A percentile compares a stretch with the other conserved stretches of the same genome.
Conservation (phyloP, 2,113 vertebrate genomes). For the Phaethon lepturus region DNA sequence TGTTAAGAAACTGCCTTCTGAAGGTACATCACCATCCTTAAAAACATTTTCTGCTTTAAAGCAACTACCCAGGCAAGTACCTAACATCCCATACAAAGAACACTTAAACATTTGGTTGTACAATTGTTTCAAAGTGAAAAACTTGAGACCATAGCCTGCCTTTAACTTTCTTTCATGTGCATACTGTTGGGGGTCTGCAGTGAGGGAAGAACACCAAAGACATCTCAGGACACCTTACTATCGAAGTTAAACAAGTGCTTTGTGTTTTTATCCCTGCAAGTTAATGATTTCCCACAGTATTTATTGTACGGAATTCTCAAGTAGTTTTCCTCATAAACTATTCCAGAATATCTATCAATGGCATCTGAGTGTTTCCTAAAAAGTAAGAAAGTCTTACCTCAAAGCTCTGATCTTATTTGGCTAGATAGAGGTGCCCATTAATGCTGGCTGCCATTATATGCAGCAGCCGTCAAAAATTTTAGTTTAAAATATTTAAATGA, state of each 20-base stretch:
- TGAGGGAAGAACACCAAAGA: too few species aligned
- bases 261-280: accelerated
- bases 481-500: neutral
- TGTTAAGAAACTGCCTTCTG: neutral
- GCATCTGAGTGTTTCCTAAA: neutral
- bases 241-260: neutral
- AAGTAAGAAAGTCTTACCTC: neutral
- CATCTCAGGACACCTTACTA: neutral
- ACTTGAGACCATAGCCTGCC: neutral
- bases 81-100: neutral
- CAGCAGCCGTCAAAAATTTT: neutral
- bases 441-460: neutral
- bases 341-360: neutral
- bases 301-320: neutral
- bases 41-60: neutral
- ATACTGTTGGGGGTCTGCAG: accelerated
- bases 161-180: neutral
- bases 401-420: neutral
- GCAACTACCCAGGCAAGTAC: neutral
- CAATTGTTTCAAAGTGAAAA: neutral
- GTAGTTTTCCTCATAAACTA: neutral
- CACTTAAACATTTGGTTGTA: neutral
- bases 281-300: neutral
- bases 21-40: neutral
- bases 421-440: neutral